Conservation (phyloP, 2,888 invertebrate species). For the Masnerella sp. region DNA sequence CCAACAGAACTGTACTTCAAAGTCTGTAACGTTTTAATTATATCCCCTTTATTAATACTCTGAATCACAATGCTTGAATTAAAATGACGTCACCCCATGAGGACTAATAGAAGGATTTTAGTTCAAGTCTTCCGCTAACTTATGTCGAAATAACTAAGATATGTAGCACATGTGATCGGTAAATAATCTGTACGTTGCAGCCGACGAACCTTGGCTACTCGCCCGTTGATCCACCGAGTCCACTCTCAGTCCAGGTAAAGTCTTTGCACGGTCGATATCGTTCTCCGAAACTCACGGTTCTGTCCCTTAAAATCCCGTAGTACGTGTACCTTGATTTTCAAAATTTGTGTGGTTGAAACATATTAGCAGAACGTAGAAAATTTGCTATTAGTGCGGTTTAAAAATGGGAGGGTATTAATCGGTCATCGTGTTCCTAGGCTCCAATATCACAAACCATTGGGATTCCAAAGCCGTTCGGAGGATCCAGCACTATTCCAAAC, state of each 20-base stretch:
- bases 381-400: no score
- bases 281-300: constrained; percentile 24
- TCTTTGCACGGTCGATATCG: constrained; percentile 66
- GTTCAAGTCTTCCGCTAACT: constrained; percentile 36
- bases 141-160: constrained; percentile 57
- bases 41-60: constrained; percentile 12
- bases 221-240: constrained; percentile 74
- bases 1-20: neutral
- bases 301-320: constrained; percentile 4
- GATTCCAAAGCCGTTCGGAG: constrained; percentile 75
- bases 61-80: constrained; percentile 22
- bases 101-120: constrained; percentile 18
- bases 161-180: constrained; percentile 70
- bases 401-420: no score
- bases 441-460: constrained; percentile 71
- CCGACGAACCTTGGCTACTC: constrained; percentile 73
- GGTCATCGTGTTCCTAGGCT: constrained; percentile 63
- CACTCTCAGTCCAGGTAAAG: constrained; percentile 76
- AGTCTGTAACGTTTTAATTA: constrained; percentile 1
- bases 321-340: constrained; percentile 16
- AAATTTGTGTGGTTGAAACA: constrained; percentile 30
- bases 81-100: constrained; percentile 4
- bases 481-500: constrained; percentile 69
- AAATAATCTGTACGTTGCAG: constrained; percentile 74
- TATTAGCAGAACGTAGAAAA: neutral